A percentile compares a stretch with the other conserved stretches of the same genome.
Evolutionary conservation across 1,140 invertebrate genomes (phyloP).

Genomic region (Aporrectodea caliginosa): DNA sequence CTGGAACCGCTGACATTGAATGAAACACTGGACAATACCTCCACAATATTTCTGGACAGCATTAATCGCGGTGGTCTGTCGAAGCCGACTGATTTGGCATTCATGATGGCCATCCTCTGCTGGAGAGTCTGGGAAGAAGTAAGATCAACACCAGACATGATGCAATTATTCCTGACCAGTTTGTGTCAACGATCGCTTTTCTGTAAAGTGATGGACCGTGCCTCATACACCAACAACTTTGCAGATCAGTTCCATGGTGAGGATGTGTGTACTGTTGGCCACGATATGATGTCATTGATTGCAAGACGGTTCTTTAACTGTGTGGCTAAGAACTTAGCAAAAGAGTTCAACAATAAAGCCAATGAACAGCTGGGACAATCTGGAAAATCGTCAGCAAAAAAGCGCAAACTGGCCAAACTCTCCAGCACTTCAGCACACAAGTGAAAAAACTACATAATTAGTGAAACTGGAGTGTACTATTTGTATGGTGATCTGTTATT

Average conservation of each 20-base stretch:
- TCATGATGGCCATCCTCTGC: neutral
- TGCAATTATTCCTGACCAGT: neutral
- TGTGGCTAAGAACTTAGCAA: neutral
- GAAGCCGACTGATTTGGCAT: neutral
- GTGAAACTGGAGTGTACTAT: no score
- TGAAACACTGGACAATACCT: neutral
- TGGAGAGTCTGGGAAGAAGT: neutral
- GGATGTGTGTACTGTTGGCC: neutral
- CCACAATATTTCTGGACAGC: neutral
- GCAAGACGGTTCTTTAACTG: neutral
- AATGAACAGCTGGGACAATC: no score
- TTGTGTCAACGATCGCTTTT: neutral
- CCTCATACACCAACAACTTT: neutral
- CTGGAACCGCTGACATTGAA: neutral
- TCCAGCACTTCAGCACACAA: no score
- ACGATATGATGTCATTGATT: neutral
- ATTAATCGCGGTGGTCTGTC: neutral
- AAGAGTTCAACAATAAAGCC: neutral
- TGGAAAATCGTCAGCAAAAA: neutral
- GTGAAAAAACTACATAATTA: no score
- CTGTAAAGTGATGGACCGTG: neutral
- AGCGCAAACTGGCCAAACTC: neutral
- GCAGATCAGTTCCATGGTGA: neutral
- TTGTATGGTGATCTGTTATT: no score
- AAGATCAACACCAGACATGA: neutral